phyloP scores from a whole-genome alignment of 2,888 invertebrate genomes.

The Congeria kusceri region DNA sequence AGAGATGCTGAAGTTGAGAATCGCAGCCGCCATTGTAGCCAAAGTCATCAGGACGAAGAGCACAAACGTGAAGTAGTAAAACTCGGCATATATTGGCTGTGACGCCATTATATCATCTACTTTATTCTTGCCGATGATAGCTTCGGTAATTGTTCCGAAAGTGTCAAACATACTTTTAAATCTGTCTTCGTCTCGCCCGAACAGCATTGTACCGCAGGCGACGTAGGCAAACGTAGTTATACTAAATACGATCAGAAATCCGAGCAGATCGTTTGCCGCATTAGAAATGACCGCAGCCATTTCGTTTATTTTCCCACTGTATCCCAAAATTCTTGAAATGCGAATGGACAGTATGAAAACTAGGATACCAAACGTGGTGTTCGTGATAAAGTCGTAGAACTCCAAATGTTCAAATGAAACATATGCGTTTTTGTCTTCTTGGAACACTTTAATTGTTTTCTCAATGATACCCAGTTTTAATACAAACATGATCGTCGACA shows the following conservation, averaged over 20 bases:
- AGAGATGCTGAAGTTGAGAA: slow-evolving; percentile 74
- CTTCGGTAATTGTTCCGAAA: slow-evolving; percentile 84
- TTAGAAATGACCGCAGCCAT: slow-evolving; percentile 84
- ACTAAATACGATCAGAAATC: slow-evolving; percentile 85
- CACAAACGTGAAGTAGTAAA: slow-evolving; percentile 73
- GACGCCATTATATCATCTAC: slow-evolving; percentile 63
- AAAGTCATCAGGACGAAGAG: slow-evolving; percentile 74
- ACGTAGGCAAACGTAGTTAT: slow-evolving; percentile 82
- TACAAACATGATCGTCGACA: slow-evolving; percentile 76
- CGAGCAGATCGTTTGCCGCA: slow-evolving; percentile 83
- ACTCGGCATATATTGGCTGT: slow-evolving; percentile 68
- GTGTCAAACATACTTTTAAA: slow-evolving; percentile 82
- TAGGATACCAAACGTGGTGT: slow-evolving; percentile 64
- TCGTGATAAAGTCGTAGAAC: slow-evolving; percentile 84
- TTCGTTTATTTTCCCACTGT: slow-evolving; percentile 86
- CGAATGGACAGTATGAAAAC: slow-evolving; percentile 72
- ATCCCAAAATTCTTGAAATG: slow-evolving; percentile 84
- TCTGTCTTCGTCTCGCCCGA: slow-evolving; percentile 76
- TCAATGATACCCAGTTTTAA: slow-evolving; percentile 69
- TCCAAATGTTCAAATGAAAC: slow-evolving; percentile 83
- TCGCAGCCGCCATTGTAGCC: slow-evolving; percentile 75
- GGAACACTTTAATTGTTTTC: slow-evolving; percentile 63
- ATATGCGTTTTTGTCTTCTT: slow-evolving; percentile 68
- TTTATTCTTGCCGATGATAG: slow-evolving; percentile 74
- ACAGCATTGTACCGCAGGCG: slow-evolving; percentile 81